Percentiles rank a stretch among this genome's conserved stretches.
Conservation (phyloP, 2,888 invertebrate species). For the Lepidochrysops patricia region DNA sequence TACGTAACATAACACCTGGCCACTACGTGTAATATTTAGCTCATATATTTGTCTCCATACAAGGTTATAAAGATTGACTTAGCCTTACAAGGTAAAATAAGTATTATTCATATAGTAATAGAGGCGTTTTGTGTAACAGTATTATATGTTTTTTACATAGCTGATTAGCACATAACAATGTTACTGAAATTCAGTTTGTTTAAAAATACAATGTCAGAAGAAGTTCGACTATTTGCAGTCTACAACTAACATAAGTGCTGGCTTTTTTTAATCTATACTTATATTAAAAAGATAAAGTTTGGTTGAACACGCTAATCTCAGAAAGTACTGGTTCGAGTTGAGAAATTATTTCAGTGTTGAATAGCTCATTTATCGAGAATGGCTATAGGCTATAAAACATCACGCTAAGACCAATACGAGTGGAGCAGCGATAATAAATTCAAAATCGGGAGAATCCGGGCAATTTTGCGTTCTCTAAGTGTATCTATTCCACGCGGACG, state of each 20-base stretch:
- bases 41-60: constrained; percentile 10
- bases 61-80: background rate
- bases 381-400: too few species aligned
- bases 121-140: background rate
- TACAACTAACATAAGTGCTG: too few species aligned
- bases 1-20: background rate
- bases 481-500: too few species aligned
- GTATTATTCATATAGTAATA: background rate
- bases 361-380: too few species aligned
- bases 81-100: background rate
- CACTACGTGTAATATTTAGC: constrained; percentile 4
- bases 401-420: too few species aligned
- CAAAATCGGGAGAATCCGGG: too few species aligned
- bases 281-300: background rate
- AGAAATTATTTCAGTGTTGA: too few species aligned
- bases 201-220: background rate
- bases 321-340: too few species aligned
- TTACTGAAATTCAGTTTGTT: background rate
- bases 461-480: too few species aligned
- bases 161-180: constrained; percentile 3
- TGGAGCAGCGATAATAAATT: too few species aligned
- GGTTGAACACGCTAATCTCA: too few species aligned
- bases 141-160: background rate
- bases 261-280: background rate
- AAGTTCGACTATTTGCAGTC: background rate